Evolutionary conservation across 2,888 invertebrate genomes (phyloP), one percentile per base, ranked within the genome.

Genomic region (Cantharis flavilabris): DNA sequence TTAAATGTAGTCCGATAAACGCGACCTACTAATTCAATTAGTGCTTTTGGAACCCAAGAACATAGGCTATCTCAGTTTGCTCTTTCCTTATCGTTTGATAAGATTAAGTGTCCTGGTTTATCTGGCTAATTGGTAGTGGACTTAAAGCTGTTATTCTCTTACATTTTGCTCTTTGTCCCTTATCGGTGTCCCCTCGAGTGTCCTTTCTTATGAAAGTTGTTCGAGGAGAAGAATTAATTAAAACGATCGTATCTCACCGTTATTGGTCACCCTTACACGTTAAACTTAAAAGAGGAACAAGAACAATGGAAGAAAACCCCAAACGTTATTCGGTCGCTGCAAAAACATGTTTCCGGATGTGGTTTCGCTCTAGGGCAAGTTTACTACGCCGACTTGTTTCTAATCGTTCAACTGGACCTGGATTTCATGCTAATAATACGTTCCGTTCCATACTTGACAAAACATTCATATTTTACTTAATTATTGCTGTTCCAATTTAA

Each of bases 41-140:
- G 79, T 75, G 73, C 26, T 72, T 62, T 72, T 75, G 63, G 72
- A 78, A 73, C 75, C 75, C 73, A 75, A 75, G 72, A 76, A 79
- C 75, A 72, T 65, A 74, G 75, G 83, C 82, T 82, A 80, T 83
- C 83, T 82, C 82, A 81, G 81, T 83, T 81, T 80, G 76, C 80
- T 82, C 80, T 80, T 82, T 83, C 82, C 83, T 85, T 84, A 84
- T 84, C 84, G 79, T 76, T 77, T 83, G 83, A 83, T 84, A 84
- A 85, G 86, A 85, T 85, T 85, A 85, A 86, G 83, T 84, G 85
- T 83, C 82, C 72, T 80, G 81, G 84, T 85, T 33, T 85, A 84
- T 85, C 85, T 82, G 81, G 82, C 85, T 86, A 86, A 86, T 85
- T 86, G 86, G 85, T 85, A 85, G 84, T 85, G 86, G 86, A 85